Evolutionary conservation across 2,888 invertebrate genomes (phyloP), one percentile per base, ranked within the genome.

Genomic region (Philereme transversata): DNA sequence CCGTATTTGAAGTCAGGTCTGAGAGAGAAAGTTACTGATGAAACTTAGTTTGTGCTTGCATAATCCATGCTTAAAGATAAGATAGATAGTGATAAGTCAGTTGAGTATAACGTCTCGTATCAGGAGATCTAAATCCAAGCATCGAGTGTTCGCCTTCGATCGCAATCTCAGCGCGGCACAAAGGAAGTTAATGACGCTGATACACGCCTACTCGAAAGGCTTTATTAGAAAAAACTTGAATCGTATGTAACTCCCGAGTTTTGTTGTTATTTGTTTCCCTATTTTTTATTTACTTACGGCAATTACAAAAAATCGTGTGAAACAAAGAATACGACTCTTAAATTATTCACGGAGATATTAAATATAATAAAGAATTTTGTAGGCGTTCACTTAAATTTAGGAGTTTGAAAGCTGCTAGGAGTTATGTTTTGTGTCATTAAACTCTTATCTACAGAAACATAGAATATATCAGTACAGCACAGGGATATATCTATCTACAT

Each of bases 131-230:
- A 83, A 86, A 89, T 87, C 86, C 84, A 84, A 82, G 76, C 79
- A 77, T 82, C 81, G 77, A 88, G 84, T 86, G 86, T 84, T 83
- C 78, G 80, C 83, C 51, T 82, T 85, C 84, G 81, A 77, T 48
- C 82, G 73, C 73, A 78, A 76, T 78, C 78, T 69, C 77, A 71
- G 72, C 67, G 53, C 64, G 73, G 67, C 77, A 87, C 84, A 87
- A 88, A 87, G 83, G 81, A 78, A 84, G 79, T 83, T 88, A 89
- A 88, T 86, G 87, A 87, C 77, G 79, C 73, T 84, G 86, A 86
- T 86, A 84, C 81, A 77, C 77, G 82, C 83, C 83, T 75, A 76
- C 73, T 68, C 69, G 77, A 81, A 83, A 82, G 75, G 75, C 77
- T 83, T 84, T 83, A 82, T 83, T 84, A 77, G 75, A 80, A 83